Evolutionary conservation across 2,797 vertebrate genomes (phyloP).

Genomic region (Avahi laniger): DNA sequence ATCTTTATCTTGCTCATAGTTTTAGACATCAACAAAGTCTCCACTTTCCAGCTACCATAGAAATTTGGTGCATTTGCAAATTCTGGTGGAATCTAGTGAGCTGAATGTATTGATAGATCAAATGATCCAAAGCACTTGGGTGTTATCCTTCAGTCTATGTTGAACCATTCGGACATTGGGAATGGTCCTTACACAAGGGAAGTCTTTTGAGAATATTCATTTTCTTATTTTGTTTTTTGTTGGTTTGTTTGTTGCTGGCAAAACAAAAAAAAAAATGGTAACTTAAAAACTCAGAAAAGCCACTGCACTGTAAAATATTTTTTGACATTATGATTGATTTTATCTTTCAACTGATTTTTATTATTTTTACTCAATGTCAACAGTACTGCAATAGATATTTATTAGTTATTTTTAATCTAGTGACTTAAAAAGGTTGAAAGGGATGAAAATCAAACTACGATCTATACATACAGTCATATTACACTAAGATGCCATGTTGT

Average conservation of each 20-base stretch:
- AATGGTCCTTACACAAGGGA: conserved; percentile 67
- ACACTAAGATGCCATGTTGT: conserved; percentile 69
- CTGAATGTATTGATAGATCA: conserved; percentile 59
- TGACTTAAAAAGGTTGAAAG: conserved; percentile 65
- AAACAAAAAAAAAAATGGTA: not conserved
- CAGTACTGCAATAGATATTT: conserved; percentile 64
- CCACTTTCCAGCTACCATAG: conserved; percentile 66
- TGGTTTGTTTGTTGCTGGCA: not conserved
- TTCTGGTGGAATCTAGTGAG: conserved; percentile 56
- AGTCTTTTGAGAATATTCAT: conserved; percentile 47
- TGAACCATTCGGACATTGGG: conserved; percentile 1
- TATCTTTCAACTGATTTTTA: conserved; percentile 54
- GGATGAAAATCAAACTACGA: conserved; percentile 71
- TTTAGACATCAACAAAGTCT: conserved; percentile 63
- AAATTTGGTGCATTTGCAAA: conserved; percentile 62
- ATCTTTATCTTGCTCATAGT: conserved; percentile 62
- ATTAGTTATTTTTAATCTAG: conserved; percentile 71
- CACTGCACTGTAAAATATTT: conserved; percentile 24
- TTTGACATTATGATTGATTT: conserved; percentile 63
- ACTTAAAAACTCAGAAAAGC: conserved; percentile 53
- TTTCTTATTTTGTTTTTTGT: not conserved
- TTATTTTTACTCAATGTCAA: conserved; percentile 56
- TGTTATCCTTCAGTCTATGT: conserved; percentile 67
- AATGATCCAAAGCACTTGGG: conserved; percentile 59
- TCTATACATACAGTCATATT: conserved; percentile 70